phyloP scores from a whole-genome alignment of 1,140 invertebrate genomes.

The Dolichoris vasculosae region DNA sequence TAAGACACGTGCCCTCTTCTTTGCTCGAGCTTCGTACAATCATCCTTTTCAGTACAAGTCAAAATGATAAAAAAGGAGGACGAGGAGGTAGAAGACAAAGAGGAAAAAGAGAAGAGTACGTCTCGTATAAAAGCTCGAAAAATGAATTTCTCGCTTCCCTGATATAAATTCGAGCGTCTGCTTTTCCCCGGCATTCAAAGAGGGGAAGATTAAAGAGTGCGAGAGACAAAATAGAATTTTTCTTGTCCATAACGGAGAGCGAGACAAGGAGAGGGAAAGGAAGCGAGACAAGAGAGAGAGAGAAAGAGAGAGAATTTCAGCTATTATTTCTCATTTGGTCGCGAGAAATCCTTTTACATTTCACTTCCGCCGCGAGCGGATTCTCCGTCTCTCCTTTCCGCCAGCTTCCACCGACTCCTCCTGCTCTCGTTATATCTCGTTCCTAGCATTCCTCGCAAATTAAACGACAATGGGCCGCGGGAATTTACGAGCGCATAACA shows the following conservation, averaged over 20 bases:
- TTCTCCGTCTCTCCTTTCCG: constrained; percentile 31
- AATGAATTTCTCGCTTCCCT: constrained; percentile 44
- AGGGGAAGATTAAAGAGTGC: constrained; percentile 54
- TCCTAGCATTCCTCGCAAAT: constrained; percentile 48
- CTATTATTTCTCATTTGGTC: constrained; percentile 65
- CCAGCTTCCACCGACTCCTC: constrained; percentile 19
- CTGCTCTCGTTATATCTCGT: constrained; percentile 42
- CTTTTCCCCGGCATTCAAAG: constrained; percentile 30
- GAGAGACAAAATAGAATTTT: constrained; percentile 52
- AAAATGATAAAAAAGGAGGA: constrained; percentile 22
- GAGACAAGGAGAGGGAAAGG: neutral
- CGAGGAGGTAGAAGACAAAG: neutral
- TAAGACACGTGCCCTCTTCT: constrained; percentile 1
- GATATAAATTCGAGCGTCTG: constrained; percentile 45
- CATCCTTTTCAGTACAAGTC: constrained; percentile 35
- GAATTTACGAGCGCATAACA: constrained; percentile 49
- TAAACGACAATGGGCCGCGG: constrained; percentile 50
- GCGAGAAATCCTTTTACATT: constrained; percentile 59
- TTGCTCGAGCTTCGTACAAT: neutral
- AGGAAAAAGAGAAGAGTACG: neutral
- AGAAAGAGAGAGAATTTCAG: constrained; percentile 32
- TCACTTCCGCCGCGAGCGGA: constrained; percentile 42
- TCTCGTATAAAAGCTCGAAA: constrained; percentile 37
- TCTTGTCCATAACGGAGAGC: constrained; percentile 26
- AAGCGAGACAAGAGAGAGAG: constrained; percentile 36